Conservation (phyloP, 2,888 invertebrate genomes). For the Vannuccia rotundouncinata region DNA sequence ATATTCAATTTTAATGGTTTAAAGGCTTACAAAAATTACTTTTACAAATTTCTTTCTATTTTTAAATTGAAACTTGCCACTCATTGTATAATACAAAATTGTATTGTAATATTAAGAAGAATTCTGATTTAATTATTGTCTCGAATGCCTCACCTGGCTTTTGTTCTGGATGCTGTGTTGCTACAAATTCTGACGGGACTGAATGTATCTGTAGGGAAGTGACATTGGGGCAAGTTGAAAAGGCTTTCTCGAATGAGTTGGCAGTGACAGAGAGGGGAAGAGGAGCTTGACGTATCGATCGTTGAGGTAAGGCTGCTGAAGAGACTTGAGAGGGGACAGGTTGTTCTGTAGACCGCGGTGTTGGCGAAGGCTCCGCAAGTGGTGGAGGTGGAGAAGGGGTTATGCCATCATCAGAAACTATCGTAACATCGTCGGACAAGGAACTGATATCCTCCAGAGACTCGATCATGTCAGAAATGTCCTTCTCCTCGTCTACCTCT, state of each 20-base stretch:
- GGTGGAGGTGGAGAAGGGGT: not conserved
- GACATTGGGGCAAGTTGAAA: not conserved
- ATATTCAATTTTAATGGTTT: too few species aligned
- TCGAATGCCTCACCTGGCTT: too few species aligned
- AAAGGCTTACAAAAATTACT: too few species aligned
- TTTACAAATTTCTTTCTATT: too few species aligned
- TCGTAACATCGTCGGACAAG: not conserved
- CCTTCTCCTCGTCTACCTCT: not conserved
- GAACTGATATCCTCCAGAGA: not conserved
- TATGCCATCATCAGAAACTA: not conserved
- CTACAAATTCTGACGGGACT: too few species aligned
- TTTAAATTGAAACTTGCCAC: too few species aligned
- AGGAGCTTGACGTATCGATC: not conserved
- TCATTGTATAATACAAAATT: too few species aligned
- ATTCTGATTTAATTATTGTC: too few species aligned
- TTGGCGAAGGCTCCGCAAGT: not conserved
- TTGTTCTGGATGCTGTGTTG: too few species aligned
- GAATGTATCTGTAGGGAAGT: not conserved
- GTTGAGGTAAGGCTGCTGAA: not conserved
- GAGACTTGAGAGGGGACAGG: not conserved
- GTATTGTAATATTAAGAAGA: too few species aligned
- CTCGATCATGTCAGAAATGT: not conserved
- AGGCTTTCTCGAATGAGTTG: not conserved
- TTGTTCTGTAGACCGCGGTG: not conserved
- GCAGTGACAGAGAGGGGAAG: not conserved